phyloP scores from a whole-genome alignment of 2,113 vertebrate species.

The Nannobrachium achirus region DNA sequence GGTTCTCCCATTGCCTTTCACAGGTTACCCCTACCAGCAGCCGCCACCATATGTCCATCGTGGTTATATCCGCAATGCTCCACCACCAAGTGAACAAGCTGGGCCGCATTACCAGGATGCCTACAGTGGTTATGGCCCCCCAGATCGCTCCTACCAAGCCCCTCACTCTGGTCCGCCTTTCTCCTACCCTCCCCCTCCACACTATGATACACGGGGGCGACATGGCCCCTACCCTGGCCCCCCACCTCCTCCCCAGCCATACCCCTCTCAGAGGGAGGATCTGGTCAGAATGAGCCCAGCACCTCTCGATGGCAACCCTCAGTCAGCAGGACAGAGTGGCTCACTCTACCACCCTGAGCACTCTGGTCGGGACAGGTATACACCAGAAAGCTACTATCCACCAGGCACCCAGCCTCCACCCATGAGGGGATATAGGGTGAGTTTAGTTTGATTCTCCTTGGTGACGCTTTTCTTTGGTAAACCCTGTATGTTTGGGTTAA shows the following conservation, averaged over 20 bases:
- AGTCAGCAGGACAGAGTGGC: conserved; percentile 76
- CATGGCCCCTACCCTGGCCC: conserved; percentile 81
- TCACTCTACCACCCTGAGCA: conserved; percentile 88
- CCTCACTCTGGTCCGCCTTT: conserved; percentile 86
- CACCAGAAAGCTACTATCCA: conserved; percentile 87
- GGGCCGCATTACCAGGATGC: conserved; percentile 88
- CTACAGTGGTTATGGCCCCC: conserved; percentile 85
- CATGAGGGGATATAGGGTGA: conserved; percentile 89
- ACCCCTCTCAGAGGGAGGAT: conserved; percentile 85
- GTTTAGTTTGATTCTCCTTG: conserved; percentile 27
- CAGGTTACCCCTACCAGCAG: conserved; percentile 91
- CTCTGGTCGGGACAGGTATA: conserved; percentile 84
- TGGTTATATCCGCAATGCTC: conserved; percentile 84
- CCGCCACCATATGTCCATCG: conserved; percentile 83
- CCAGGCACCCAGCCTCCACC: conserved; percentile 83
- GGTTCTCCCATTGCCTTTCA: conserved; percentile 13
- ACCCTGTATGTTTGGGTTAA: no score
- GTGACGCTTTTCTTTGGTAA: no score
- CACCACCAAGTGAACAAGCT: conserved; percentile 80
- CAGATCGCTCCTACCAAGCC: conserved; percentile 86
- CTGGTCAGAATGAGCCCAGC: conserved; percentile 89
- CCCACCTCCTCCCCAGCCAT: conserved; percentile 86
- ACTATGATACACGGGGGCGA: conserved; percentile 86
- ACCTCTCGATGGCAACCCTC: conserved; percentile 87
- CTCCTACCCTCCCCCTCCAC: conserved; percentile 86